These are phyloP conservation scores for Mantis religiosa DNA, from an alignment of 2,888 invertebrate genomes.

Conservation along the genomic window DNA sequence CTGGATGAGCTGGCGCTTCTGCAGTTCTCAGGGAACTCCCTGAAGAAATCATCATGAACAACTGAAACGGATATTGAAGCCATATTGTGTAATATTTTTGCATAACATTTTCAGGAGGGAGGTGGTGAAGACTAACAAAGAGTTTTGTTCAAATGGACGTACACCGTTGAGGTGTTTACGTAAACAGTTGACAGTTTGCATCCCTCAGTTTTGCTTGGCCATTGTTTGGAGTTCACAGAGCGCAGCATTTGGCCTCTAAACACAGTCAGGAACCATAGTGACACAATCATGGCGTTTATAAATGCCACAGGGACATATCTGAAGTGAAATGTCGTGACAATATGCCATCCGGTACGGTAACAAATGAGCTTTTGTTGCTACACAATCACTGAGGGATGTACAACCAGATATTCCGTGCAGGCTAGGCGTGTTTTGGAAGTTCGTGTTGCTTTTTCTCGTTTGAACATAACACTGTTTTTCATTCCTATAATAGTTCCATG, in stretches of 20 bases:
- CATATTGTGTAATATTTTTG: neutral
- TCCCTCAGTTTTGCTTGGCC: too few relatives aligned
- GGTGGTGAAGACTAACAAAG: neutral
- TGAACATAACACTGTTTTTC: too few relatives aligned
- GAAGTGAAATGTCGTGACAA: neutral
- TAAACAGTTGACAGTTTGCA: neutral
- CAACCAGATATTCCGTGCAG: too few relatives aligned
- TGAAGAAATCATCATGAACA: too few relatives aligned
- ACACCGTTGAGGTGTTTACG: neutral
- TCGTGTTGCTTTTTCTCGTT: too few relatives aligned
- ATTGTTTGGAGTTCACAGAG: neutral
- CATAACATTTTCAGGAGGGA: neutral
- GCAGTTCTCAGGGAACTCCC: too few relatives aligned
- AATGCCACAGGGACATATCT: neutral
- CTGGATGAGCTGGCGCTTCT: too few relatives aligned
- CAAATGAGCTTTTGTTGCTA: too few relatives aligned
- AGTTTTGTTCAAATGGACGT: neutral
- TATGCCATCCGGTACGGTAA: neutral
- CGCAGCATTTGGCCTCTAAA: neutral
- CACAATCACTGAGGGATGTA: too few relatives aligned
- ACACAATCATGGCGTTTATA: neutral
- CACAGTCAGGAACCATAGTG: neutral
- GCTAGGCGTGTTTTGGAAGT: too few relatives aligned
- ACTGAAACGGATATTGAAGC: too few relatives aligned
- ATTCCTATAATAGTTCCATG: too few relatives aligned